Evolutionary conservation across 2,888 invertebrate genomes (phyloP).

Genomic region (Mesorhabditis sp.): DNA sequence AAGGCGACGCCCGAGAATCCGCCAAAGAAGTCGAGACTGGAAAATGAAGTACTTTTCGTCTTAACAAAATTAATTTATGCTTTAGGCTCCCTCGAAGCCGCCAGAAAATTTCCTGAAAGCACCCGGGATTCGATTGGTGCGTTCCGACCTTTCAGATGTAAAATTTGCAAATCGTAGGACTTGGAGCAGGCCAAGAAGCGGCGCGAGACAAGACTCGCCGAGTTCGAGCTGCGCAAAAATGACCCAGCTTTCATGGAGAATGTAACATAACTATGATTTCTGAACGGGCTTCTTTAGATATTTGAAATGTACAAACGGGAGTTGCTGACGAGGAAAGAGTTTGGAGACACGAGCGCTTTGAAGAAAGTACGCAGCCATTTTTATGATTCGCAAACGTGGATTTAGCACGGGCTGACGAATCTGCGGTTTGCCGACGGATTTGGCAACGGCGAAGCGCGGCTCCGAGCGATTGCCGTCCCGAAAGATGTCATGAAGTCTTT

Average conservation of each 20-base stretch:
- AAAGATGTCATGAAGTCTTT: neutral
- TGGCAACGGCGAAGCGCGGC: neutral
- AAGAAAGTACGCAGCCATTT: neutral
- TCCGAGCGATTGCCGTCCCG: neutral
- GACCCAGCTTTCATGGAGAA: conserved; percentile 1
- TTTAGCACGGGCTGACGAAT: neutral
- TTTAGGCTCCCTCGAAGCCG: too few species aligned
- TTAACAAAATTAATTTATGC: too few species aligned
- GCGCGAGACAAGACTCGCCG: neutral
- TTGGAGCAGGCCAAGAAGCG: neutral
- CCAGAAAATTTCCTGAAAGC: too few species aligned
- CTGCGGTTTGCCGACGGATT: neutral
- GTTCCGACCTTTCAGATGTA: neutral
- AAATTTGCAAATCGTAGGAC: neutral
- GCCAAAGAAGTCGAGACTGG: neutral
- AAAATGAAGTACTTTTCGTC: neutral
- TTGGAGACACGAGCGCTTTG: neutral
- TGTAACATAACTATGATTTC: neutral
- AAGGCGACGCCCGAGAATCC: neutral
- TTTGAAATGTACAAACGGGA: conserved; percentile 2
- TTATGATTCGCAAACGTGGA: neutral
- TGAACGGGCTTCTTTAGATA: neutral
- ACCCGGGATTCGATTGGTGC: too few species aligned
- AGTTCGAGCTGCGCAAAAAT: neutral
- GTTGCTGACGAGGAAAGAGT: neutral